Base-by-base conservation (phyloP, 2,888 invertebrate genomes). In the Phengaris alcon region DNA sequence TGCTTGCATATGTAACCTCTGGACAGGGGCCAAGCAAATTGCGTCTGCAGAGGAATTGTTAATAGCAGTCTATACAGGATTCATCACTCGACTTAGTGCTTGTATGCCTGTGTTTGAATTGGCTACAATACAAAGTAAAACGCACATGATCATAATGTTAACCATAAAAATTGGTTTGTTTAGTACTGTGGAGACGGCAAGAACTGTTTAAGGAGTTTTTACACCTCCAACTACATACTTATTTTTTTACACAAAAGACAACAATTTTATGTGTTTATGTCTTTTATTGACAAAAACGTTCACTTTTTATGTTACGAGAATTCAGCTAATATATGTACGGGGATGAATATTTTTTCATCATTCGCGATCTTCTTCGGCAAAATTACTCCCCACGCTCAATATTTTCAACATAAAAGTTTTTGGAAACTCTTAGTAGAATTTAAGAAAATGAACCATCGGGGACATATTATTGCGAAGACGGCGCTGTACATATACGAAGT, bases 321-420 rank as follows among this genome's bases (percentile, higher is more conserved):
- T 48, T 70, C 48, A 15, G 15, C 15, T 51, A 70, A 70, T 51
- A 15, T 70, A 64, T 35, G 64, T 44, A 51, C 22, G 15, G 51
- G 48, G 10, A 70, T 70, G 70, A 54, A 72, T 72, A 72, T 72
- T 72, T 72, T 72, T 54, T 72, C 35, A 72, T 54, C 54, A 72
- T 70, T 70, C 70, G 51, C 35, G 35, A 54, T 72, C 22, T 72
- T 35, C 22, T 72, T 22, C 54, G 72, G 35, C 35, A 72, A 72
- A 72, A 72, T 72, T 72, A 54, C 54, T 72, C 72, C 72, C 72
- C 35, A 35, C 35, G 72, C 72, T 72, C 72, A 72, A 72, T 72
- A 54, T 72, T 72, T 72, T 72, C 52, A 72, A 72, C 72, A 72
- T 72, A 72, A 72, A 72, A 72, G 51, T 72, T 72, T 72, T 72